phyloP scores from a whole-genome alignment of 2,797 vertebrate genomes.

The Nannoperca australis region DNA sequence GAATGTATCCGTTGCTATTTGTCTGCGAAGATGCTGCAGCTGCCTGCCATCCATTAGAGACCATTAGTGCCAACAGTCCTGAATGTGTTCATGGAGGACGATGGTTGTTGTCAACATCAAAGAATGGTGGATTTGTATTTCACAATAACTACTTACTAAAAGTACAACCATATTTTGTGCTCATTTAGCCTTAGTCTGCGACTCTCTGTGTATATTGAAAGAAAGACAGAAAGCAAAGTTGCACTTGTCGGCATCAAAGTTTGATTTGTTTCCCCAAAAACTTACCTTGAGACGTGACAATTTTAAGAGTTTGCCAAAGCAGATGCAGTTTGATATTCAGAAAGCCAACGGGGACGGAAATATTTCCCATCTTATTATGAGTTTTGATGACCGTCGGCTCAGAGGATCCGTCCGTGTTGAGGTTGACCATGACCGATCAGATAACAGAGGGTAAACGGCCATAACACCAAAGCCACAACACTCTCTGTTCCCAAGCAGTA shows the following conservation, averaged over 20 bases:
- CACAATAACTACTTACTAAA: constrained; percentile 45
- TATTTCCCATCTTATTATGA: constrained; percentile 57
- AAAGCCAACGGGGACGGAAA: constrained; percentile 10
- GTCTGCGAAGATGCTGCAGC: constrained; percentile 45
- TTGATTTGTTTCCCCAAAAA: constrained; percentile 38
- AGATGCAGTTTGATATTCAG: constrained; percentile 42
- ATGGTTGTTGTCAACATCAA: constrained; percentile 54
- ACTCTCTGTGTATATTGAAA: neutral
- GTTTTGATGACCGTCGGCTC: constrained; percentile 43
- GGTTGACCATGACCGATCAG: constrained; percentile 43
- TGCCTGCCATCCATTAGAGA: constrained; percentile 64
- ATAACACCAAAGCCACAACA: constrained; percentile 34
- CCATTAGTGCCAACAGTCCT: constrained; percentile 59
- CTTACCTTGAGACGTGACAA: constrained; percentile 28
- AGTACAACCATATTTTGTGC: constrained; percentile 24
- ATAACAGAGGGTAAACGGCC: constrained; percentile 41
- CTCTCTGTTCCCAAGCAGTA: constrained; percentile 15
- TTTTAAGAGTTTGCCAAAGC: constrained; percentile 36
- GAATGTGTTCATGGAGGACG: constrained; percentile 35
- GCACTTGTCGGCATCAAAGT: constrained; percentile 39
- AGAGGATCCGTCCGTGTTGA: constrained; percentile 29
- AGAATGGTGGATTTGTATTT: constrained; percentile 47
- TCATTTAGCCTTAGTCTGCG: constrained; percentile 34
- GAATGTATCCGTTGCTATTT: constrained; percentile 48
- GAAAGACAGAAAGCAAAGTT: constrained; percentile 27